A percentile compares a stretch with the other conserved stretches of the same genome.
These are phyloP conservation scores for Musca domestica DNA, from an alignment of 1,140 invertebrate species.

Conservation along the genomic window DNA sequence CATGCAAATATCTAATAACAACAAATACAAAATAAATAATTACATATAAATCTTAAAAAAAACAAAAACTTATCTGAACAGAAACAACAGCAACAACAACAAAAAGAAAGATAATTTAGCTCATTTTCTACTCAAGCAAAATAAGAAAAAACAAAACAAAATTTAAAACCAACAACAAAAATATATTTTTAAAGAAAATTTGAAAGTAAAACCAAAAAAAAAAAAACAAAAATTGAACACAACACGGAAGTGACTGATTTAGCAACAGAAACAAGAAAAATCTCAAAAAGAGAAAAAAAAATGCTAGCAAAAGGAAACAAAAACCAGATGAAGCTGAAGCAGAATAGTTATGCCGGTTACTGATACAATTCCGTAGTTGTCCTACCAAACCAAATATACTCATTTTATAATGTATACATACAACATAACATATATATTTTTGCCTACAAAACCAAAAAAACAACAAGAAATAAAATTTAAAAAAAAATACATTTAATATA, in stretches of 20 bases:
- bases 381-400: constrained; percentile 25
- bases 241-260: constrained; percentile 19
- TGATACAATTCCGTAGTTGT: constrained; percentile 16
- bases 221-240: background rate
- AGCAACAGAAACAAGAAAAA: constrained; percentile 1
- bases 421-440: constrained; percentile 19
- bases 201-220: too few species aligned
- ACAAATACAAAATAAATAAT: background rate
- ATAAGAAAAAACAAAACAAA: constrained; percentile 9
- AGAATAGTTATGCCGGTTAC: background rate
- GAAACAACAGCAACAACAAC: background rate
- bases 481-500: constrained; percentile 26
- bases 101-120: constrained; percentile 19
- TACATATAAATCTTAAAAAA: constrained; percentile 6
- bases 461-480: constrained; percentile 32
- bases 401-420: constrained; percentile 31
- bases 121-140: constrained; percentile 20
- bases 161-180: constrained; percentile 1
- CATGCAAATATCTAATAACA: background rate
- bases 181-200: background rate
- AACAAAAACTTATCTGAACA: background rate
- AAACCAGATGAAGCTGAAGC: background rate
- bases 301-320: background rate
- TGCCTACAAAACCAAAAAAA: constrained; percentile 3
- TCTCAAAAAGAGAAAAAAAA: background rate